A percentile compares a stretch with the other conserved stretches of the same genome.
phyloP scores from a whole-genome alignment of 2,113 vertebrate species.

The Macrotis lagotis region DNA sequence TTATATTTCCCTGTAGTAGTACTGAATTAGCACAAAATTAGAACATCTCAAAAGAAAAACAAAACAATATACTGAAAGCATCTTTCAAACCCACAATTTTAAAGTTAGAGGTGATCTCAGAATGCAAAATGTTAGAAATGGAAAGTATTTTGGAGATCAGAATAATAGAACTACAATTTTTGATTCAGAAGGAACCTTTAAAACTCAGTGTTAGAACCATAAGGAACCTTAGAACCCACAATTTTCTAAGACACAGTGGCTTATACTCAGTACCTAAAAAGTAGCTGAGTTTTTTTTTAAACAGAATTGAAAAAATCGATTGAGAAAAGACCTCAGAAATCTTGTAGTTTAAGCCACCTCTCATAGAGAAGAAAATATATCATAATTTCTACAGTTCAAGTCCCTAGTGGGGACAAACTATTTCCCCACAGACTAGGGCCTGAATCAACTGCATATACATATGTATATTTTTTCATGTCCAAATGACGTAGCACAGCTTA shows the following conservation, averaged over 20 bases:
- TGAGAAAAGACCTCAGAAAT: neutral
- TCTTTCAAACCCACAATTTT: neutral
- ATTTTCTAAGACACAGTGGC: neutral
- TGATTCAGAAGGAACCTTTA: neutral
- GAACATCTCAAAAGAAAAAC: neutral
- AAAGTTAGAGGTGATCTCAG: neutral
- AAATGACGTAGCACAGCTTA: neutral
- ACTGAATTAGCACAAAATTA: neutral
- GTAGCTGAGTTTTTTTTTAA: neutral
- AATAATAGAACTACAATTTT: neutral
- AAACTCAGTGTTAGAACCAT: neutral
- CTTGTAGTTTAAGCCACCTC: neutral
- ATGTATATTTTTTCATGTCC: neutral
- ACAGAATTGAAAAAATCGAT: neutral
- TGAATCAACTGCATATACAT: neutral
- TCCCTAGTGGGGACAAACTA: neutral
- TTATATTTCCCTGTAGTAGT: neutral
- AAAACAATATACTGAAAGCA: neutral
- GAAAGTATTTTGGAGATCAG: neutral
- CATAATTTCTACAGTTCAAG: neutral
- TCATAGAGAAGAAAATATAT: neutral
- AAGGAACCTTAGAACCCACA: neutral
- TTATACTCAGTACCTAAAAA: neutral
- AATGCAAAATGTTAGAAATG: neutral
- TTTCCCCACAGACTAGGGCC: neutral